These are phyloP conservation scores for Zaprionus obscuricornis DNA, from an alignment of 2,888 invertebrate genomes.

Conservation along the genomic window DNA sequence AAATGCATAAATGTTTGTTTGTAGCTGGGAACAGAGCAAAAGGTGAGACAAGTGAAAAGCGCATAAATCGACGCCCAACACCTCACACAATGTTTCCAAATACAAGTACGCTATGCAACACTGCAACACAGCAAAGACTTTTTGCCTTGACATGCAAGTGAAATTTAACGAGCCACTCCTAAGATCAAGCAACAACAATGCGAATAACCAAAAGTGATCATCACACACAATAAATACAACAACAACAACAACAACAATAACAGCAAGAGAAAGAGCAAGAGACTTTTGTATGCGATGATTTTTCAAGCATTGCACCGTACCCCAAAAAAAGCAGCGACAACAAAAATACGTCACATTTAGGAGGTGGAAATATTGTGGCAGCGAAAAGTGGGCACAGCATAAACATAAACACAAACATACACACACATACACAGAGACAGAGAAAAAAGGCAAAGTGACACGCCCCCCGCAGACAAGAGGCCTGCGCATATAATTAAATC, in stretches of 20 bases:
- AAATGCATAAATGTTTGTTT: no score
- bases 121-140: slow-evolving; percentile 11
- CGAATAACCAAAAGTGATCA: slow-evolving; percentile 1
- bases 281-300: slow-evolving; percentile 68
- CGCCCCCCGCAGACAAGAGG: slow-evolving; percentile 46
- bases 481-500: slow-evolving; percentile 69
- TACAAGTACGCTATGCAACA: slow-evolving; percentile 3
- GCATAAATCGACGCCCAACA: slow-evolving; percentile 76
- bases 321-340: slow-evolving; percentile 38
- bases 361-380: slow-evolving; percentile 73
- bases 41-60: slow-evolving; percentile 70
- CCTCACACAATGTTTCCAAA: slow-evolving; percentile 37
- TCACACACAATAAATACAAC: slow-evolving; percentile 3
- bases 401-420: no score
- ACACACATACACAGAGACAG: no score
- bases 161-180: slow-evolving; percentile 78
- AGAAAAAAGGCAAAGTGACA: slow-evolving; percentile 41
- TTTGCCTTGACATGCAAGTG: slow-evolving; percentile 72
- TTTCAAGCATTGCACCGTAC: slow-evolving; percentile 58
- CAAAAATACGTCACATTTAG: slow-evolving; percentile 68
- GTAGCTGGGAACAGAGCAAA: no score
- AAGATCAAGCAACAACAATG: slow-evolving; percentile 49
- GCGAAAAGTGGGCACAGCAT: slow-evolving; percentile 65
- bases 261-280: slow-evolving; percentile 25
- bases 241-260: slow-evolving; percentile 44